phyloP scores from a whole-genome alignment of 2,797 vertebrate genomes.

The Neosilurus mollespiculum region DNA sequence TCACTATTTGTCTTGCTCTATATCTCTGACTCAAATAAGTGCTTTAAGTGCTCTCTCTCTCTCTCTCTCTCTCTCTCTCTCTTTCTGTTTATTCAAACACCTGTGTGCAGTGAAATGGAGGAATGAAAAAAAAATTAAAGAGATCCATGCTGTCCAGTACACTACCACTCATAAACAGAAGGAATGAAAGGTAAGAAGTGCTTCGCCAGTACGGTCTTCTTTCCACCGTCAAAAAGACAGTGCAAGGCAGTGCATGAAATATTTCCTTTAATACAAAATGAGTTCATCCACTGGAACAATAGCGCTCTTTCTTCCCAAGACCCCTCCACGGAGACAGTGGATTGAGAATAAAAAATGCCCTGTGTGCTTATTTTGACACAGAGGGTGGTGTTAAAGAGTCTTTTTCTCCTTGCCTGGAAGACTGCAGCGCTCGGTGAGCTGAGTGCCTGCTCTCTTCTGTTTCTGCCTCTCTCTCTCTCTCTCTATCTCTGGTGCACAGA shows the following conservation, averaged over 20 bases:
- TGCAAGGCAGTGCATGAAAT: slow-evolving; percentile 47
- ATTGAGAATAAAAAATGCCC: slow-evolving; percentile 47
- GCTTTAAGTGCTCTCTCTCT: slow-evolving; percentile 34
- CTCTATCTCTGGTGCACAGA: slow-evolving; percentile 42
- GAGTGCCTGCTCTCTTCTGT: slow-evolving; percentile 16
- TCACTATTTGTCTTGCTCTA: slow-evolving; percentile 44
- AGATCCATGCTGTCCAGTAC: slow-evolving; percentile 26
- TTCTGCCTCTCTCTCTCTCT: slow-evolving; percentile 24
- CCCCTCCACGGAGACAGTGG: slow-evolving; percentile 49
- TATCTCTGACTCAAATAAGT: slow-evolving; percentile 18
- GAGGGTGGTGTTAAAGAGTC: slow-evolving; percentile 54
- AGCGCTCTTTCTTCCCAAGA: slow-evolving; percentile 47
- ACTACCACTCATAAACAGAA: slow-evolving; percentile 31
- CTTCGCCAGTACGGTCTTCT: slow-evolving; percentile 29
- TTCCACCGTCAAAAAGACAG: slow-evolving; percentile 49
- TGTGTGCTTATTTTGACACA: slow-evolving; percentile 46
- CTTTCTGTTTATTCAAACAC: slow-evolving; percentile 22
- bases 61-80: not conserved
- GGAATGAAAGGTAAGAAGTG: slow-evolving; percentile 36
- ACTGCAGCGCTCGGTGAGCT: slow-evolving; percentile 42
- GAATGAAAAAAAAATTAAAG: not conserved
- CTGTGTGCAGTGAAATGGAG: slow-evolving; percentile 17
- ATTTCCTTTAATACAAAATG: slow-evolving; percentile 53
- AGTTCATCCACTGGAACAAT: slow-evolving; percentile 54
- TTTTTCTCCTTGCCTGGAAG: slow-evolving; percentile 50